Percentiles rank a stretch among this genome's conserved stretches.
phyloP scores from a whole-genome alignment of 2,888 invertebrate genomes.

The Caenorhabditis sp. region DNA sequence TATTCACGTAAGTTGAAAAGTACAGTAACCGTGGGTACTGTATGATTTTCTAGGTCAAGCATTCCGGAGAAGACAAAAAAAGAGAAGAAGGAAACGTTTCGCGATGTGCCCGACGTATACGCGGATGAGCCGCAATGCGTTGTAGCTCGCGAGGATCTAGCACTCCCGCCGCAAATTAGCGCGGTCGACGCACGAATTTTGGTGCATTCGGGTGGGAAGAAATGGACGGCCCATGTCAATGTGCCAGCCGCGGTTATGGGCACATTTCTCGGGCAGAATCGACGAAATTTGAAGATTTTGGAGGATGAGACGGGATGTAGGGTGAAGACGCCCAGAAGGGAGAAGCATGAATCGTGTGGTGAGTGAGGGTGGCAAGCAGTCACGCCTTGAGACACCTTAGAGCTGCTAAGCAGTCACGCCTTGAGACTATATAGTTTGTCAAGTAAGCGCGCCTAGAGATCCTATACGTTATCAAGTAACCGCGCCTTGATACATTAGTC shows the following conservation, averaged over 20 bases:
- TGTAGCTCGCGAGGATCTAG: not conserved
- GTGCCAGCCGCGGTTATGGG: constrained; percentile 11
- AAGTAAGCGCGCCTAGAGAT: too few species aligned
- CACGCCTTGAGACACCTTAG: too few species aligned
- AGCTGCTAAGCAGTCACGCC: too few species aligned
- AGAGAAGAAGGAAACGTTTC: not conserved
- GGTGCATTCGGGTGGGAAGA: constrained; percentile 10
- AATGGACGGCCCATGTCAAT: constrained; percentile 20
- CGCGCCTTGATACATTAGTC: too few species aligned
- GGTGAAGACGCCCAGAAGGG: constrained; percentile 36
- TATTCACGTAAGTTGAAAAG: constrained; percentile 3
- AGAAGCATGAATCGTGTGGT: constrained; percentile 29
- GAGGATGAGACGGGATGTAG: constrained; percentile 44
- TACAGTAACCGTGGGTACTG: not conserved
- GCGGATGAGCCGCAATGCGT: not conserved
- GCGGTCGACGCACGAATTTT: not conserved
- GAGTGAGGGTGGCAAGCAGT: too few species aligned
- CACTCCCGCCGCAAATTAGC: not conserved
- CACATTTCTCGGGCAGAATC: constrained; percentile 22
- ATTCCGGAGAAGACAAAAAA: not conserved
- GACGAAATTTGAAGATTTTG: constrained; percentile 16
- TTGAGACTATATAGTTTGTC: too few species aligned
- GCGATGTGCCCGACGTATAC: not conserved
- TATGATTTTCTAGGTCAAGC: not conserved
- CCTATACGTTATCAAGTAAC: too few species aligned